Evolutionary conservation across 1,140 invertebrate species (phyloP).

Genomic region (Drosophila busckii): DNA sequence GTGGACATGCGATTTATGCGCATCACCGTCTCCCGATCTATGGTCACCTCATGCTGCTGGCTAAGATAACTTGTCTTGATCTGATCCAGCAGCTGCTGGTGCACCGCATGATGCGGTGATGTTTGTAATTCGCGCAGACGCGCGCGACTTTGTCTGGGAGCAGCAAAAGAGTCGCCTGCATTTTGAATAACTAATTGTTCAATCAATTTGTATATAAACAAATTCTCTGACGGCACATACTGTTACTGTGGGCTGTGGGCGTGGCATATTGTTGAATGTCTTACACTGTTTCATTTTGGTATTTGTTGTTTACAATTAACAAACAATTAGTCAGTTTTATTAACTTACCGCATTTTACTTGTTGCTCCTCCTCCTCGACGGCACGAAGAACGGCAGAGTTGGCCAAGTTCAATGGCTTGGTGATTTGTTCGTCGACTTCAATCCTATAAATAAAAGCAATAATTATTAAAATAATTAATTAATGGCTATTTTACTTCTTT

Average conservation of each 20-base stretch:
- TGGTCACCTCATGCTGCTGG: slow-evolving; percentile 65
- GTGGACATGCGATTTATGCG: slow-evolving; percentile 70
- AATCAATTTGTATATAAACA: no score
- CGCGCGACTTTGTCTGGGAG: slow-evolving; percentile 46
- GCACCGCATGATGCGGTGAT: slow-evolving; percentile 45
- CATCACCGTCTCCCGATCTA: slow-evolving; percentile 74
- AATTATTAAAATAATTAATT: background rate
- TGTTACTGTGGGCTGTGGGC: background rate
- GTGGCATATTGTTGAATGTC: slow-evolving; percentile 52
- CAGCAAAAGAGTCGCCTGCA: slow-evolving; percentile 30
- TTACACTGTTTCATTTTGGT: slow-evolving; percentile 24
- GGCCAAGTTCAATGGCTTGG: slow-evolving; percentile 87
- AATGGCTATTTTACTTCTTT: no score
- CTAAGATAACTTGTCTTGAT: slow-evolving; percentile 67
- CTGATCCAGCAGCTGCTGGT: slow-evolving; percentile 66
- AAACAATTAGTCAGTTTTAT: background rate
- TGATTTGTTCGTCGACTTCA: slow-evolving; percentile 70
- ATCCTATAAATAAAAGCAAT: slow-evolving; percentile 36
- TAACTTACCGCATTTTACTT: slow-evolving; percentile 83
- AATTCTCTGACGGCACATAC: background rate
- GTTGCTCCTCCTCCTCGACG: slow-evolving; percentile 88
- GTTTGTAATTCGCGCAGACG: slow-evolving; percentile 40
- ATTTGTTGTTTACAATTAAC: background rate
- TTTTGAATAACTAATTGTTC: no score
- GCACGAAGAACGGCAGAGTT: slow-evolving; percentile 89